Conservation (phyloP, 2,797 vertebrate genomes). For the Acipenser ruthenus region DNA sequence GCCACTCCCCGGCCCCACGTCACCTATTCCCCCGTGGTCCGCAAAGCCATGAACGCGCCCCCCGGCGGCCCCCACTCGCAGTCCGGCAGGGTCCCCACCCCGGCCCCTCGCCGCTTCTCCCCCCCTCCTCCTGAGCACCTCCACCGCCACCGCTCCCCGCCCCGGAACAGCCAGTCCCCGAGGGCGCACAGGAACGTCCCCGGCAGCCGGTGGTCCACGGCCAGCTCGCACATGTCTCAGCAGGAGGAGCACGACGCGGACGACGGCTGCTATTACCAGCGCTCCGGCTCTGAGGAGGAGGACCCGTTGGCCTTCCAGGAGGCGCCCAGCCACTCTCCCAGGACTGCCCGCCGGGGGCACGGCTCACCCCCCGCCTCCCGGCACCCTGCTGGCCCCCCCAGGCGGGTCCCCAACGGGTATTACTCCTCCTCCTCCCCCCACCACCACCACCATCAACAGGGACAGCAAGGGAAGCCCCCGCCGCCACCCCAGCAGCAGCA, state of each 20-base stretch:
- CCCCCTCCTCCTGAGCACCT: conserved; percentile 60
- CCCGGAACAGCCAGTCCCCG: conserved; percentile 53
- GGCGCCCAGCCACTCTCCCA: conserved; percentile 62
- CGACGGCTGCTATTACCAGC: conserved; percentile 60
- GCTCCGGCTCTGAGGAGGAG: conserved; percentile 63
- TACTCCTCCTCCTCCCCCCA: conserved; percentile 65
- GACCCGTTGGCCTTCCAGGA: conserved; percentile 44
- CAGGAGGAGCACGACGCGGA: conserved; percentile 52
- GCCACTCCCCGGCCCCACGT: conserved; percentile 85
- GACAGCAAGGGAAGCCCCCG: conserved; percentile 44
- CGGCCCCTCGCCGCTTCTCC: conserved; percentile 68
- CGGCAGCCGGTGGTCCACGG: conserved; percentile 55
- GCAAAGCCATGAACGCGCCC: conserved; percentile 62
- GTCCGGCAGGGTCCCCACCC: conserved; percentile 53
- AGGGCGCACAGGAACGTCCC: conserved; percentile 53
- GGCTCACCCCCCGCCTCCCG: conserved; percentile 43
- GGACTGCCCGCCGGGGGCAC: conserved; percentile 66
- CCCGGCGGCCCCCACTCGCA: conserved; percentile 42
- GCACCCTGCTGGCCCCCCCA: conserved; percentile 50
- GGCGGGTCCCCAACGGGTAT: conserved; percentile 79
- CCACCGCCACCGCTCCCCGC: conserved; percentile 46
- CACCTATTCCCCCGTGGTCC: conserved; percentile 84
- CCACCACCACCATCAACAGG: conserved; percentile 33
- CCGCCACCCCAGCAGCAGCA: conserved; percentile 39
- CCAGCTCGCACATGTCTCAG: conserved; percentile 50